Evolutionary conservation across 2,113 vertebrate genomes (phyloP).

Genomic region (Columbina picui): DNA sequence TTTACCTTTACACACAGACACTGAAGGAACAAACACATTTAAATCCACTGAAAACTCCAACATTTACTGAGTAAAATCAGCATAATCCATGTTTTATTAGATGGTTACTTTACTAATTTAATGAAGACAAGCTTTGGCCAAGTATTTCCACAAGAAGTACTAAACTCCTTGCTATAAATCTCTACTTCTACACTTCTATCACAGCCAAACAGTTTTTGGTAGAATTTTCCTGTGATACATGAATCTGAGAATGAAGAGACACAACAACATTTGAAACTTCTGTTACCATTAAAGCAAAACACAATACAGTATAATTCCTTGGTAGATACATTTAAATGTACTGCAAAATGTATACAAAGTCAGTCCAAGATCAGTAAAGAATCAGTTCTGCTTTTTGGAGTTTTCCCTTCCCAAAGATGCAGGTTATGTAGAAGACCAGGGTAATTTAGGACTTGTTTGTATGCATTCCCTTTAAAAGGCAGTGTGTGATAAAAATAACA

Average conservation of each 20-base stretch:
- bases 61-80: constrained; percentile 40
- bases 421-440: constrained; percentile 38
- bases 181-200: constrained; percentile 31
- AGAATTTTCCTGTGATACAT: constrained; percentile 50
- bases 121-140: constrained; percentile 59
- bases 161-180: constrained; percentile 39
- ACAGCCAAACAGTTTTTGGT: constrained; percentile 27
- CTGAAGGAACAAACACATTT: constrained; percentile 63
- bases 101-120: constrained; percentile 43
- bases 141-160: constrained; percentile 50
- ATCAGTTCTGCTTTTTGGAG: constrained; percentile 61
- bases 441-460: constrained; percentile 48
- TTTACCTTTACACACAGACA: neutral
- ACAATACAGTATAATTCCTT: constrained; percentile 40
- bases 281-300: constrained; percentile 63
- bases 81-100: constrained; percentile 62
- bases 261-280: constrained; percentile 26
- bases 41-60: constrained; percentile 60
- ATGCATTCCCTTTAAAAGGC: constrained; percentile 67
- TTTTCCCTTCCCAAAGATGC: constrained; percentile 61
- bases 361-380: constrained; percentile 62
- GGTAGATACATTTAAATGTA: constrained; percentile 48
- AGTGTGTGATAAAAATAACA: constrained; percentile 43
- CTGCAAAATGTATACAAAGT: constrained; percentile 56
- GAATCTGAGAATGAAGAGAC: constrained; percentile 52